Evolutionary conservation across 2,113 vertebrate species (phyloP).

Genomic region (Daboia siamensis): DNA sequence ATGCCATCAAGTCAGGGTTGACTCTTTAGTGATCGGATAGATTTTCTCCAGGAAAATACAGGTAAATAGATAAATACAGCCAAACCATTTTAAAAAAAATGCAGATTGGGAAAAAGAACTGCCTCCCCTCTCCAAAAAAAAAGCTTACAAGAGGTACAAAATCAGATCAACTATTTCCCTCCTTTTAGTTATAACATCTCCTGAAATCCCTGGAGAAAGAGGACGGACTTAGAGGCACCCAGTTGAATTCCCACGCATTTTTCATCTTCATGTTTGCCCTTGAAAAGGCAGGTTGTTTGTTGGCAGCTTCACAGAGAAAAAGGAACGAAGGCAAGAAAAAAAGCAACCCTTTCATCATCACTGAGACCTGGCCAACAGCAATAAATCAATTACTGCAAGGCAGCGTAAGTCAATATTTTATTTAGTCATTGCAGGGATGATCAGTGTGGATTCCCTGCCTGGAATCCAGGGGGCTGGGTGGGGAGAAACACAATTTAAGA

Average conservation of each 20-base stretch:
- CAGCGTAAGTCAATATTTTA: not conserved
- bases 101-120: not conserved
- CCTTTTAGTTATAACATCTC: not conserved
- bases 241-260: no score
- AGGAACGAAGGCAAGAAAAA: not conserved
- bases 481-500: not conserved
- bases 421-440: not conserved
- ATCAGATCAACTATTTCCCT: not conserved
- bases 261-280: not conserved
- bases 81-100: not conserved
- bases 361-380: not conserved
- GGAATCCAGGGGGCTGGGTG: no score
- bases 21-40: not conserved
- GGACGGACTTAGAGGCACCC: no score
- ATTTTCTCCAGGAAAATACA: not conserved
- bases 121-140: not conserved
- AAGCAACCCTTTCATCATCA: not conserved
- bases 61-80: not conserved
- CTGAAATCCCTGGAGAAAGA: not conserved
- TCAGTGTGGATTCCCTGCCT: not conserved
- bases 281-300: not conserved
- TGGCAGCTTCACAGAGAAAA: not conserved
- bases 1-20: not conserved
- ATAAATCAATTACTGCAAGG: not conserved
- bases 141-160: no score